phyloP scores from a whole-genome alignment of 1,140 invertebrate species.

The Psix sp. region DNA sequence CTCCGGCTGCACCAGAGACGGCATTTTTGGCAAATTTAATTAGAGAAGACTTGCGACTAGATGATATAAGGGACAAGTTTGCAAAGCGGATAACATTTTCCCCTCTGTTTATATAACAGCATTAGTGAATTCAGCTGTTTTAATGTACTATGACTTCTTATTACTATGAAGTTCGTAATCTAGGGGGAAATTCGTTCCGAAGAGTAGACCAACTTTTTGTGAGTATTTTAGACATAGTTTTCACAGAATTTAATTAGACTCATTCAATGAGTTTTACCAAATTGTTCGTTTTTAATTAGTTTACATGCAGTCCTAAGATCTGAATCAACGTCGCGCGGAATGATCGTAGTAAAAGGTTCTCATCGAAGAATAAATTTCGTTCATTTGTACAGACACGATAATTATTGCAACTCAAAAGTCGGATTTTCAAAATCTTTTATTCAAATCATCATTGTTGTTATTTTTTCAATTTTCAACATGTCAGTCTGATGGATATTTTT shows the following conservation, averaged over 20 bases:
- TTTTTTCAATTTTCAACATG: too few relatives aligned
- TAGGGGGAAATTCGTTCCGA: slow-evolving; percentile 45
- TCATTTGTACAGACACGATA: too few relatives aligned
- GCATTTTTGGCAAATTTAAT: slow-evolving; percentile 50
- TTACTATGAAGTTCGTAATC: slow-evolving; percentile 46
- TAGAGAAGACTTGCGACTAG: slow-evolving; percentile 34
- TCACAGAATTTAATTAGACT: slow-evolving; percentile 37
- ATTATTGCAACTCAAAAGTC: too few relatives aligned
- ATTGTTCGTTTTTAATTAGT: slow-evolving; percentile 38
- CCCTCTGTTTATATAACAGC: slow-evolving; percentile 55
- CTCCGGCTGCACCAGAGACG: neutral
- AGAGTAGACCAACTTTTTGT: slow-evolving; percentile 31
- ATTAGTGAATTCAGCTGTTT: slow-evolving; percentile 54
- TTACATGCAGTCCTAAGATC: slow-evolving; percentile 19
- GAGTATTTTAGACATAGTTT: slow-evolving; percentile 43
- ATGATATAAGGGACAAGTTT: slow-evolving; percentile 55
- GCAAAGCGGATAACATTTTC: slow-evolving; percentile 52
- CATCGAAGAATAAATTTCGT: neutral
- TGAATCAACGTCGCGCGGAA: slow-evolving; percentile 3
- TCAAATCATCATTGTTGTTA: too few relatives aligned
- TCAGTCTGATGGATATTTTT: too few relatives aligned
- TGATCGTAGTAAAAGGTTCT: neutral
- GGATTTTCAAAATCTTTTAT: too few relatives aligned
- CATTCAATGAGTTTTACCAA: slow-evolving; percentile 30
- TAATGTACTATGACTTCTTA: slow-evolving; percentile 57